Evolutionary conservation across 2,797 vertebrate species (phyloP), one percentile per base, ranked within the genome.

Genomic region (Falco rusticolus): DNA sequence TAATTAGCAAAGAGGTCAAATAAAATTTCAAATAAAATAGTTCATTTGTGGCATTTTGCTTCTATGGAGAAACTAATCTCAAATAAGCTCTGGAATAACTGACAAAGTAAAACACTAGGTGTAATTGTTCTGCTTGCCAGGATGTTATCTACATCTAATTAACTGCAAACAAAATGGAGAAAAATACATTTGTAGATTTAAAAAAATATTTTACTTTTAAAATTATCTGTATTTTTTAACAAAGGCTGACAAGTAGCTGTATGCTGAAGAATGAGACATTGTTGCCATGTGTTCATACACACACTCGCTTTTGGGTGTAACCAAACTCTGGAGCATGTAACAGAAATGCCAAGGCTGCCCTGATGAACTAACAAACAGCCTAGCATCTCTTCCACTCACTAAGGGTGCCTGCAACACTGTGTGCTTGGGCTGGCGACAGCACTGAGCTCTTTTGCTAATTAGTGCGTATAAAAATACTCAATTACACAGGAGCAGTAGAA

Each of bases 1-100:
- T 97, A 97, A 97, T 97, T 96, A 96, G 75, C 92, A 97, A 97
- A 96, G 94, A 97, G 96, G 95, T 96, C 96, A 96, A 87, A 93
- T 80, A 94, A 92, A 90, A 90, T 90, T 85, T 89, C 77, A 93
- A 63, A 92, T 81, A 91, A 96, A 93, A 96, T 80, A 74, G 45
- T 87, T 87, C 10, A 31, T 93, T 92, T 94, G n/a, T 53, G 13
- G 10, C 8, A 10, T 81, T 95, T 65, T 72, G 7, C 29, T 6
- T 85, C 54, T 34, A 0, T 33, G 45, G 26, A 79, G 19, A 20
- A 87, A 16, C 33, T 87, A 53, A 74, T 43, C 39, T 75, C 19
- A 77, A 71, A 72, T 18, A 80, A 74, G 5, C 29, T 76, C 53
- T 37, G 31, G 14, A 72, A 56, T 57, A 86, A 48, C 5, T 11